phyloP scores from a whole-genome alignment of 2,113 vertebrate genomes.

The Brienomyrus brachyistius region DNA sequence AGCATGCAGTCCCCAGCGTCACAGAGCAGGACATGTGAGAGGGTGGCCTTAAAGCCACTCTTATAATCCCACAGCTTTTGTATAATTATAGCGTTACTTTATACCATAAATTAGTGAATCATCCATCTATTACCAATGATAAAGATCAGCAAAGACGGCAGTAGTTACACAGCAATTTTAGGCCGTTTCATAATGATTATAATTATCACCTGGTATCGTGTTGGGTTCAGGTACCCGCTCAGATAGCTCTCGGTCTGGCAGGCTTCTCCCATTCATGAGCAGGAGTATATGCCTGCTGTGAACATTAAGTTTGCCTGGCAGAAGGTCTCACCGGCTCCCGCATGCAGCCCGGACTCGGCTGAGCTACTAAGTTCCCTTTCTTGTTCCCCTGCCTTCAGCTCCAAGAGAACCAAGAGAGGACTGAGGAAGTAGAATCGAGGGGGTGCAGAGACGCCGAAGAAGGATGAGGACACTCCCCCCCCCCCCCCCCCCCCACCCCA shows the following conservation, averaged over 20 bases:
- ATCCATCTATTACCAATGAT: neutral
- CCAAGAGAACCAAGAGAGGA: constrained; percentile 59
- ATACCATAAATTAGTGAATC: neutral
- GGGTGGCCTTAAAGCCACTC: neutral
- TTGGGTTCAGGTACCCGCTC: neutral
- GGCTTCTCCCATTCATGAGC: neutral
- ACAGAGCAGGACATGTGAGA: neutral
- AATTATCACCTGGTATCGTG: neutral
- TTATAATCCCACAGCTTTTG: neutral
- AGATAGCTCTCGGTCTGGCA: neutral
- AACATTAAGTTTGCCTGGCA: neutral
- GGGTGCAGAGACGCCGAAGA: neutral
- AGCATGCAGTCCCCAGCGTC: neutral
- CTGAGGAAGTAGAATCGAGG: constrained; percentile 50
- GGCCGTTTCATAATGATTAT: neutral
- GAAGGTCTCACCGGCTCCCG: neutral
- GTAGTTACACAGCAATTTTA: neutral
- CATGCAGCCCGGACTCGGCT: neutral
- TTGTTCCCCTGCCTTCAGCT: constrained; percentile 37
- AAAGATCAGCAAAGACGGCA: neutral
- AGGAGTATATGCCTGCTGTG: neutral
- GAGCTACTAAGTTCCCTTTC: too few species aligned
- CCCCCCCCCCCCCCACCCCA: too few species aligned
- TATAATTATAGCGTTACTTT: neutral
- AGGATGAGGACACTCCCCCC: neutral